Evolutionary conservation across 2,797 vertebrate genomes (phyloP), one percentile per base, ranked within the genome.

Genomic region (Brotula barbata): DNA sequence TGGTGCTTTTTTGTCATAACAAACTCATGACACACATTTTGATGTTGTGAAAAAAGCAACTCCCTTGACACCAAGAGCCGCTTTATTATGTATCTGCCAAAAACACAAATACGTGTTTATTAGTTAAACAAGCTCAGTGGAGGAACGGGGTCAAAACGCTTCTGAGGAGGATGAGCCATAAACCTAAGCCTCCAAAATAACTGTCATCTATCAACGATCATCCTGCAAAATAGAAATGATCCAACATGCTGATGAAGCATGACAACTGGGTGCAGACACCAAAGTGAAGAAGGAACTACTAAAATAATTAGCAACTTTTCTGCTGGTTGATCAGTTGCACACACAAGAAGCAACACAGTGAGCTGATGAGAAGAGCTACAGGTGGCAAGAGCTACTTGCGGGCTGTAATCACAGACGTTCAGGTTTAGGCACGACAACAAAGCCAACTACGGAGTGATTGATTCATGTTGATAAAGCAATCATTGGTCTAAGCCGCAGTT

Each of bases 1-100:
- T 65, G 55, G 43, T 47, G 58, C 80, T 84, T 78, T 78, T 69
- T 84, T 66, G 19, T 67, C 25, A 23, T 60, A 68, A 62, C 47
- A 60, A 85, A 79, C 86, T 73, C 80, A 73, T 83, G 86, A 84
- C 75, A 70, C 67, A 59, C 50, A 57, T 25, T 47, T 69, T 73
- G 51, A 71, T 71, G 64, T 77, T 0, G 49, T 65, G 52, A 39
- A 66, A 58, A 60, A 53, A 51, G 14, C 51, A 44, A 42, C 21
- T 34, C 54, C 44, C 64, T 15, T 64, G 31, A 59, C 25, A 28
- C 15, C 3, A 22, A 63, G 36, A 68, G 15, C 59, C 58, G n/a
- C 19, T 36, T n/a, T 11, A 8, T 47, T 12, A 64, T 53, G 33
- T 64, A 43, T 41, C 3, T 23, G 14, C n/a, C 9, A 33, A 33